Evolutionary conservation across 2,888 invertebrate genomes (phyloP).

Genomic region (Phrixothrix hirtus): DNA sequence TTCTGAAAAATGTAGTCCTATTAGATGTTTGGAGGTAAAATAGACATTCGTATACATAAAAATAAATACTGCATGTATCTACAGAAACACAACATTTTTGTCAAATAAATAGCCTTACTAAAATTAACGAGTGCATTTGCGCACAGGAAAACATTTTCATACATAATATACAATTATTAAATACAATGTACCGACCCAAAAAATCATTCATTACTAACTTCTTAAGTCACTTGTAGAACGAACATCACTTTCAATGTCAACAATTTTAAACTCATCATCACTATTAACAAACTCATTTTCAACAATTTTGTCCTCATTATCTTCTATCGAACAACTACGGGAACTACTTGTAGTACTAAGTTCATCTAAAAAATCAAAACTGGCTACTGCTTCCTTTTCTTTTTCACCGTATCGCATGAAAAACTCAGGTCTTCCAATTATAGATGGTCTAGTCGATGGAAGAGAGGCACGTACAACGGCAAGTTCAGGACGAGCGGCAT

Average conservation of each 20-base stretch:
- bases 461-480: slow-evolving; percentile 61
- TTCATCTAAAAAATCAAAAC: slow-evolving; percentile 79
- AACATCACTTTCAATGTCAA: slow-evolving; percentile 9
- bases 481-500: slow-evolving; percentile 63
- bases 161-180: slow-evolving; percentile 18
- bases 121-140: slow-evolving; percentile 6
- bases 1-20: slow-evolving; percentile 11
- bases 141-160: slow-evolving; percentile 4
- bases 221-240: slow-evolving; percentile 10
- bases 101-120: slow-evolving; percentile 15
- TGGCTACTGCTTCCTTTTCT: slow-evolving; percentile 76
- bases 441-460: slow-evolving; percentile 65
- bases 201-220: slow-evolving; percentile 15
- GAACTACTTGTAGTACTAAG: slow-evolving; percentile 53
- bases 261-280: slow-evolving; percentile 13
- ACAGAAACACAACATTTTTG: slow-evolving; percentile 12
- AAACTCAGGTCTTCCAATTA: slow-evolving; percentile 77
- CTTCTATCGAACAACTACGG: slow-evolving; percentile 45
- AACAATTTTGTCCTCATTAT: slow-evolving; percentile 30
- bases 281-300: slow-evolving; percentile 12
- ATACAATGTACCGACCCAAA: not conserved
- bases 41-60: slow-evolving; percentile 24
- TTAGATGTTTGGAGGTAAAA: slow-evolving; percentile 1
- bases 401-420: slow-evolving; percentile 77
- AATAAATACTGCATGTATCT: slow-evolving; percentile 24